These are phyloP conservation scores for Coremacera marginata DNA, from an alignment of 2,888 invertebrate species.

Conservation along the genomic window DNA sequence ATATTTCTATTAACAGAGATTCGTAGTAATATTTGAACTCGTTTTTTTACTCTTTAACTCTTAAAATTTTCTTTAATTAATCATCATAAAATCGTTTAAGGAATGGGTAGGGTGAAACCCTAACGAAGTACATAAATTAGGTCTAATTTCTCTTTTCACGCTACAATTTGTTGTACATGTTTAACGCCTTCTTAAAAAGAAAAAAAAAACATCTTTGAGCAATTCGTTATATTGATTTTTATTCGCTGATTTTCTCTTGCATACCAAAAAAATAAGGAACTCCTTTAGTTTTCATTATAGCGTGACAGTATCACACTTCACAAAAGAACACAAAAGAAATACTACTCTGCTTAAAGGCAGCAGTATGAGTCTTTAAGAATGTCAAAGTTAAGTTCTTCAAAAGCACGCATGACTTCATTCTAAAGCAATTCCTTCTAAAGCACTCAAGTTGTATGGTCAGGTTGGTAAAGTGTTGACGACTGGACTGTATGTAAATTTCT, in stretches of 20 bases:
- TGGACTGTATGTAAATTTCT: not conserved
- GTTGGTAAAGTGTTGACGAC: constrained; percentile 26
- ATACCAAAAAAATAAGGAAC: not conserved
- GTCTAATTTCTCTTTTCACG: not conserved
- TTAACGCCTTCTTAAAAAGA: not conserved
- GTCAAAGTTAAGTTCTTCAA: constrained; percentile 13
- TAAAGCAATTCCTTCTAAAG: not conserved
- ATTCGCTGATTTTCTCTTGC: too few relatives aligned
- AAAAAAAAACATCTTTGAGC: not conserved
- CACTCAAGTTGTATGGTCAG: constrained; percentile 34
- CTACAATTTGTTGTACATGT: not conserved
- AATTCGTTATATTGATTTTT: too few relatives aligned
- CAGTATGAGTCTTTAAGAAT: constrained; percentile 12
- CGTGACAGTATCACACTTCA: not conserved
- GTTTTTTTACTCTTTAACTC: too few relatives aligned
- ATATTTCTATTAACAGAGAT: too few relatives aligned
- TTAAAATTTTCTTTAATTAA: too few relatives aligned
- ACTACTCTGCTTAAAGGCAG: not conserved
- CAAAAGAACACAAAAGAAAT: too few relatives aligned
- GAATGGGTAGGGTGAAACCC: too few relatives aligned
- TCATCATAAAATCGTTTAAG: too few relatives aligned
- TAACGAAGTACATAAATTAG: too few relatives aligned
- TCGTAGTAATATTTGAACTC: too few relatives aligned
- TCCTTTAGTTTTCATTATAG: not conserved
- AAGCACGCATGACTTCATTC: not conserved